Percentiles rank a stretch among this genome's conserved stretches.
Conservation (phyloP, 2,113 vertebrate genomes). For the Poeciliopsis retropinna region DNA sequence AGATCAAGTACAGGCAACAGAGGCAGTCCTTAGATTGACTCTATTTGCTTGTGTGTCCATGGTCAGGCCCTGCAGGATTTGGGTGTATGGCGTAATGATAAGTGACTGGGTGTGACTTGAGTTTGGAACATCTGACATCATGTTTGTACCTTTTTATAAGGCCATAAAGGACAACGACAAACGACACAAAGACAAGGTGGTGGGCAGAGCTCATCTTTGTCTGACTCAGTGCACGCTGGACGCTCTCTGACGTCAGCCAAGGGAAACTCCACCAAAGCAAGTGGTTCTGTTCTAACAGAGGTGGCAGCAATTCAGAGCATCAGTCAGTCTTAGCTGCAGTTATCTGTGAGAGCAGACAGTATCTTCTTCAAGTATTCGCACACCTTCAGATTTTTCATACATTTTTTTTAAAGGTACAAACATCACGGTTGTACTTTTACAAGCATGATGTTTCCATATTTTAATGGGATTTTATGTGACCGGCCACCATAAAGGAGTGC, state of each 20-base stretch:
- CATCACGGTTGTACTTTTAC: no score
- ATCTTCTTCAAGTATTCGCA: background rate
- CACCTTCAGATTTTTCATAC: background rate
- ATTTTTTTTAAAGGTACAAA: background rate
- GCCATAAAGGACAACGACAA: conserved; percentile 43
- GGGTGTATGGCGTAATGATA: conserved; percentile 36
- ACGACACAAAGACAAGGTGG: conserved; percentile 44
- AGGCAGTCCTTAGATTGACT: conserved; percentile 23
- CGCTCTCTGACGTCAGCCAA: conserved; percentile 63
- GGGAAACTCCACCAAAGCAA: conserved; percentile 62
- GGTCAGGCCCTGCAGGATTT: conserved; percentile 34
- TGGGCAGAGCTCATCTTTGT: conserved; percentile 42
- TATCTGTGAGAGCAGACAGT: background rate
- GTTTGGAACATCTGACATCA: conserved; percentile 63
- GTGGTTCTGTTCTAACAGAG: conserved; percentile 34
- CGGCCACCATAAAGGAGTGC: no score
- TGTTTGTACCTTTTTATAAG: conserved; percentile 39
- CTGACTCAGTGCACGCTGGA: conserved; percentile 63
- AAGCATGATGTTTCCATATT: no score
- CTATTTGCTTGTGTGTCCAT: conserved; percentile 30
- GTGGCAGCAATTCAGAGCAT: conserved; percentile 49
- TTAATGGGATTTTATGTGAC: no score
- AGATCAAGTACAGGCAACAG: conserved; percentile 28
- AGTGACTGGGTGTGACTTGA: conserved; percentile 52
- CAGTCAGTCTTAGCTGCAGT: background rate